Conservation (phyloP, 1,140 invertebrate species). For the Heterodera carotae region DNA sequence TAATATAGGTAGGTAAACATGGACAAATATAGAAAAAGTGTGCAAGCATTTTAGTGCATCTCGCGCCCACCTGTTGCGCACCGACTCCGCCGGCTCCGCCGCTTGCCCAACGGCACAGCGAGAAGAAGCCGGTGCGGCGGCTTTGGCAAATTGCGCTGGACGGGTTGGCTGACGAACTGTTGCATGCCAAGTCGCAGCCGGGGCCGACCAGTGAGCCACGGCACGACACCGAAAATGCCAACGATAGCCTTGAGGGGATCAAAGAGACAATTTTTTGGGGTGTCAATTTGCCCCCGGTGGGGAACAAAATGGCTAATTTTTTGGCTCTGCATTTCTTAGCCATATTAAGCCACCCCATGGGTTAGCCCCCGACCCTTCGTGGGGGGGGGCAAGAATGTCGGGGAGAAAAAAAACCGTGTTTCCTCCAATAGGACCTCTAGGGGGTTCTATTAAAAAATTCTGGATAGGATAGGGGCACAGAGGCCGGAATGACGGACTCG, state of each 20-base stretch:
- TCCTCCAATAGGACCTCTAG: too few species aligned
- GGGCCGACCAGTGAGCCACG: constrained; percentile 49
- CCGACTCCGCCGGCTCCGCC: not conserved
- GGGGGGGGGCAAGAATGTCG: too few species aligned
- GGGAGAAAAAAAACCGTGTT: too few species aligned
- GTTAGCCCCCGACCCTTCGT: too few species aligned
- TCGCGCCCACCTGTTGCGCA: not conserved
- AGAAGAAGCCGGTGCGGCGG: constrained; percentile 52
- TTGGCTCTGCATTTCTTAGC: too few species aligned
- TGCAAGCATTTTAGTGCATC: too few species aligned
- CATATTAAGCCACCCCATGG: too few species aligned
- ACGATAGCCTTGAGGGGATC: constrained; percentile 38
- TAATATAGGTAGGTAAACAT: too few species aligned
- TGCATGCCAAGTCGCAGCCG: constrained; percentile 52
- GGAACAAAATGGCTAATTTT: not conserved
- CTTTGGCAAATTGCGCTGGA: constrained; percentile 51
- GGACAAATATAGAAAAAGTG: too few species aligned
- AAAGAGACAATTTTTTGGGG: not conserved
- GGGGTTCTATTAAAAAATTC: too few species aligned
- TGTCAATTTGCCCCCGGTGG: not conserved
- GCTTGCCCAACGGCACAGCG: constrained; percentile 47
- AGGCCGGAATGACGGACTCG: too few species aligned
- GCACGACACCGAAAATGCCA: constrained; percentile 53
- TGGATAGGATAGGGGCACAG: too few species aligned
- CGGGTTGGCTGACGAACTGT: constrained; percentile 50